Evolutionary conservation across 2,888 invertebrate species (phyloP).

Genomic region (Sinodicranocentrus sp.): DNA sequence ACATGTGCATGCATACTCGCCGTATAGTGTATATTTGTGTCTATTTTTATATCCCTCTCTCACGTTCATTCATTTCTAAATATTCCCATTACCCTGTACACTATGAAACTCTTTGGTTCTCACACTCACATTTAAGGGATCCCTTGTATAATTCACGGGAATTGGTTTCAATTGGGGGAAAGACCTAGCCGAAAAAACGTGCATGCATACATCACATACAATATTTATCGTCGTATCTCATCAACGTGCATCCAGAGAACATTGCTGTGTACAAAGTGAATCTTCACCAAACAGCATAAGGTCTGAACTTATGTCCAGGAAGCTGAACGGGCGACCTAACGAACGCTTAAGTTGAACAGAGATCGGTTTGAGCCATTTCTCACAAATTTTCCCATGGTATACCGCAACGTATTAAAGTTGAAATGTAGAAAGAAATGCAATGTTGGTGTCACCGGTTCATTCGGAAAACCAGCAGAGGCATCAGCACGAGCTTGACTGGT

Average conservation of each 20-base stretch:
- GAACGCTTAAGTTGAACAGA: constrained; percentile 30
- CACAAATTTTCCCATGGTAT: constrained; percentile 49
- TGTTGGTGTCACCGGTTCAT: constrained; percentile 37
- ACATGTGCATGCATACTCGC: constrained; percentile 6
- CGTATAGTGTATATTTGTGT: constrained; percentile 13
- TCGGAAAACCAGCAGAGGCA: background rate
- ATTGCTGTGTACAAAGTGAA: background rate
- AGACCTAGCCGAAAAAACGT: constrained; percentile 18
- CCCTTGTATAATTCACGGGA: constrained; percentile 34
- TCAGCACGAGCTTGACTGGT: constrained; percentile 17
- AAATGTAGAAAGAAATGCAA: background rate
- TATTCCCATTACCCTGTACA: constrained; percentile 27
- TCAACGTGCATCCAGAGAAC: too few relatives aligned
- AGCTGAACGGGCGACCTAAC: constrained; percentile 54
- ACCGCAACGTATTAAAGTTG: background rate
- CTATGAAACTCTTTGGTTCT: constrained; percentile 40
- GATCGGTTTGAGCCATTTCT: background rate
- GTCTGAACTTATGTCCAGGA: constrained; percentile 48
- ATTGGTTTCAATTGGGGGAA: background rate
- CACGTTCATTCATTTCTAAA: constrained; percentile 8
- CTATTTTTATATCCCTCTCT: background rate
- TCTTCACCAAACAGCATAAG: constrained; percentile 29
- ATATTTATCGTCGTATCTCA: too few relatives aligned
- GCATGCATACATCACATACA: constrained; percentile 6
- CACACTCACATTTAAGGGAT: constrained; percentile 46